Evolutionary conservation across 2,113 vertebrate species (phyloP), one percentile per base, ranked within the genome.

Genomic region (Megalops atlanticus): DNA sequence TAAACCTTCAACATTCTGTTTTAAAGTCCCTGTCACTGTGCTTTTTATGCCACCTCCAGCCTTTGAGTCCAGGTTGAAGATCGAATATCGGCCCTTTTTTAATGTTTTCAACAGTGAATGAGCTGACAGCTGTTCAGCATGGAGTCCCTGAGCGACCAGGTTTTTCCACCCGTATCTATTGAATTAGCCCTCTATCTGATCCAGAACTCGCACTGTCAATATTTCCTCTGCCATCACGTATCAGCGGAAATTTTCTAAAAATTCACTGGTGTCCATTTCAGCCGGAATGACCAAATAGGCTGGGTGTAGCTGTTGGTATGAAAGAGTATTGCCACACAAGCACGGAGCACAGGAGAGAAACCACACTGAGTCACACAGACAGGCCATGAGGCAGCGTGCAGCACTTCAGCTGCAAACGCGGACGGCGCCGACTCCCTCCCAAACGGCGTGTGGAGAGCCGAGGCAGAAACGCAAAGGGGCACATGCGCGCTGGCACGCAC

Each of bases 391-490:
- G 15, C 41, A 69, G 10, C 70, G 18, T 12, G 73, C 45, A 54
- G 33, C 33, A 21, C 52, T 21, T 3, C 16, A 64, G 39, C n/a
- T 18, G 24, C n/a, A n/a, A n/a, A n/a, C n/a, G n/a, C n/a, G n/a
- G n/a, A n/a, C n/a, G n/a, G n/a, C n/a, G n/a, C n/a, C n/a, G n/a
- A n/a, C n/a, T n/a, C n/a, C n/a, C n/a, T n/a, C n/a, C n/a, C n/a
- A n/a, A n/a, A n/a, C n/a, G n/a, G n/a, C n/a, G n/a, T n/a, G n/a
- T 21, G 47, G 38, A 41, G 21, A 74, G 36, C 54, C 27, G 58
- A 31, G 78, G 78, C 81, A 82, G 83, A n/a, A n/a, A n/a, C 68
- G 41, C 83, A 80, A n/a, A n/a, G n/a, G 84, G 78, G 72, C 54
- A n/a, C 15, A 4, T 68, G 80, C 75, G 8, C 41, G 39, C 39